Conservation (phyloP, 2,888 invertebrate species). For the Synergus gifuensis region DNA sequence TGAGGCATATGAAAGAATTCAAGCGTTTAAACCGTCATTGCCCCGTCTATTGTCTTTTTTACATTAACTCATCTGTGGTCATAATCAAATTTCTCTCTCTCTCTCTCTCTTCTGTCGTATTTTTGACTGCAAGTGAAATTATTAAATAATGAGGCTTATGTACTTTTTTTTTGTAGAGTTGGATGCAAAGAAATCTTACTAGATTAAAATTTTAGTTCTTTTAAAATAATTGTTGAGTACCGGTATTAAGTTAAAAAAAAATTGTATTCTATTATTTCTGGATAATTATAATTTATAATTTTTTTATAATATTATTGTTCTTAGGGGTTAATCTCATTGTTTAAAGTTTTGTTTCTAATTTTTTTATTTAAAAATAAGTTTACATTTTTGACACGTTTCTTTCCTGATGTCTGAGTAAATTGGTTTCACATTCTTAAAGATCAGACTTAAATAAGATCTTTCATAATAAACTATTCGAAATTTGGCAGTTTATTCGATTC, state of each 20-base stretch:
- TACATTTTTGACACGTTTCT: background rate
- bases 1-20: conserved; percentile 3
- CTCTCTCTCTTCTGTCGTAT: background rate
- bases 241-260: too few species aligned
- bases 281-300: too few species aligned
- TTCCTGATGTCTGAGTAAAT: background rate
- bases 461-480: background rate
- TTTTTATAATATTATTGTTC: too few species aligned
- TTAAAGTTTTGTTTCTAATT: too few species aligned
- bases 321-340: too few species aligned
- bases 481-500: background rate
- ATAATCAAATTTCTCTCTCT: background rate
- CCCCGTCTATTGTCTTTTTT: background rate
- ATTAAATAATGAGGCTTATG: background rate
- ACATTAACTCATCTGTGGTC: background rate
- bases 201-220: too few species aligned
- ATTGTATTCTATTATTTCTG: too few species aligned
- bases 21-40: background rate
- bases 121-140: background rate
- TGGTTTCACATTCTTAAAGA: background rate
- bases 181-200: too few species aligned
- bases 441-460: background rate
- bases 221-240: too few species aligned
- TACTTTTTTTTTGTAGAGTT: too few species aligned
- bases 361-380: too few species aligned